These are phyloP conservation scores for Scelioninae gen. 2 DNA, from an alignment of 2,888 invertebrate species.

Conservation along the genomic window DNA sequence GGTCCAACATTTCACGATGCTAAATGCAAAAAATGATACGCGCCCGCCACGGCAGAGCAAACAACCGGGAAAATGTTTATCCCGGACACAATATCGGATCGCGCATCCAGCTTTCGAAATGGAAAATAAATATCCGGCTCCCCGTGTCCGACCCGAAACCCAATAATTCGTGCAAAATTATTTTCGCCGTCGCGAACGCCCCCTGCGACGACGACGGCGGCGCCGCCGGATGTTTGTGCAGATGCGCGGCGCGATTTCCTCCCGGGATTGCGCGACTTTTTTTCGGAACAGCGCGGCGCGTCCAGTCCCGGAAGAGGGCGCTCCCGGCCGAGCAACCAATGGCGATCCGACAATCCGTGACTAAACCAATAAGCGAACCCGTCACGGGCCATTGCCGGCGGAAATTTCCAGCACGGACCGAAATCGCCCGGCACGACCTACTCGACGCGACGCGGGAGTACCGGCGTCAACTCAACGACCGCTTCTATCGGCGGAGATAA, in stretches of 20 bases:
- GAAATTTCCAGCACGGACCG: conserved; percentile 37
- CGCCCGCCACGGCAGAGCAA: conserved; percentile 6
- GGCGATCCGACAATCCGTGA: conserved; percentile 67
- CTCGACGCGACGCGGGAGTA: no score
- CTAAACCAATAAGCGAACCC: conserved; percentile 68
- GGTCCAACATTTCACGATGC: conserved; percentile 16
- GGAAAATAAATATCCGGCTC: conserved; percentile 22
- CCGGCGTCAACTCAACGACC: no score
- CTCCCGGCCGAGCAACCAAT: conserved; percentile 63
- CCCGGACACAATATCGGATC: conserved; percentile 6
- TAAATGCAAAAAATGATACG: conserved; percentile 21
- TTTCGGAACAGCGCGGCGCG: conserved; percentile 21
- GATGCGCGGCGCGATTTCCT: background rate
- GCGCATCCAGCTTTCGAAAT: conserved; percentile 18
- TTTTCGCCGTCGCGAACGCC: background rate
- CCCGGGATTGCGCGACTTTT: conserved; percentile 18
- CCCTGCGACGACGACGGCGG: no score
- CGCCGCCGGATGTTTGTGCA: no score
- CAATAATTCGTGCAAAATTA: conserved; percentile 24
- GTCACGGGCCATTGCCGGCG: conserved; percentile 42
- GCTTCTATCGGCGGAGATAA: no score
- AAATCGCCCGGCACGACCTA: no score
- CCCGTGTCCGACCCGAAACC: conserved; percentile 12
- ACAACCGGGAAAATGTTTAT: conserved; percentile 11
- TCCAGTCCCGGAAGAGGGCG: background rate